Evolutionary conservation across 2,888 invertebrate genomes (phyloP), one percentile per base, ranked within the genome.

Genomic region (Dimorphilus gyrociliatus): DNA sequence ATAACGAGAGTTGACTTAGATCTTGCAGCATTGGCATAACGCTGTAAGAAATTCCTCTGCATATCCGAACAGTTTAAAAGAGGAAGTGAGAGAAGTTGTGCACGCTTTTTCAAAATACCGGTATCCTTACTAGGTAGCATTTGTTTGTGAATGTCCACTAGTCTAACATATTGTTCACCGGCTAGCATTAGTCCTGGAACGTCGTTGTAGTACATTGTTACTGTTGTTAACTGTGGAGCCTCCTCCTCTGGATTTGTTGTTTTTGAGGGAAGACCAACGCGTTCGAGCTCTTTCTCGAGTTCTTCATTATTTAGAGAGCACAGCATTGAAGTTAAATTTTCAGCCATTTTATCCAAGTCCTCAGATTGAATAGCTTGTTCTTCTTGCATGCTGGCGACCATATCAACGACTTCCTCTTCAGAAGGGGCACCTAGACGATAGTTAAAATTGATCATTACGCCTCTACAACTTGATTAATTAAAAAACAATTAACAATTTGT

Each of bases 101-200:
- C 56, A 2, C 60, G 44, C 38, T 59, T 59, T 41, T 60, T 60
- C 29, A 60, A 39, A 29, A 60, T 54, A 16, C 58, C 60, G 2
- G 60, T 60, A 36, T 59, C 59, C 40, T 60, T 60, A 16, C 59
- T 57, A 16, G 60, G 60, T 32, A 60, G 39, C 23, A 58, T 55
- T 41, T 60, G 60, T 38, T 56, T 55, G 40, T 59, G 57, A 32
- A 60, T 59, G 36, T 60, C 60, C 3, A 60, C 58, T 29, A 60
- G 40, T 13, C 60, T 41, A 3, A 60, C 51, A 42, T 43, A 55
- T 13, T 57, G 51, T 32, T 47, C 38, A 19, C 50, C 53, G 25
- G 50, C 47, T 23, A 59, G 48, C 46, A 56, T 46, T 15, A 59
- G 50, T 4, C 57, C 60, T 3, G 60, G 60, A 16, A 60, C 41